A percentile compares a stretch with the other conserved stretches of the same genome.
phyloP scores from a whole-genome alignment of 2,797 vertebrate genomes.

The Manis javanica region DNA sequence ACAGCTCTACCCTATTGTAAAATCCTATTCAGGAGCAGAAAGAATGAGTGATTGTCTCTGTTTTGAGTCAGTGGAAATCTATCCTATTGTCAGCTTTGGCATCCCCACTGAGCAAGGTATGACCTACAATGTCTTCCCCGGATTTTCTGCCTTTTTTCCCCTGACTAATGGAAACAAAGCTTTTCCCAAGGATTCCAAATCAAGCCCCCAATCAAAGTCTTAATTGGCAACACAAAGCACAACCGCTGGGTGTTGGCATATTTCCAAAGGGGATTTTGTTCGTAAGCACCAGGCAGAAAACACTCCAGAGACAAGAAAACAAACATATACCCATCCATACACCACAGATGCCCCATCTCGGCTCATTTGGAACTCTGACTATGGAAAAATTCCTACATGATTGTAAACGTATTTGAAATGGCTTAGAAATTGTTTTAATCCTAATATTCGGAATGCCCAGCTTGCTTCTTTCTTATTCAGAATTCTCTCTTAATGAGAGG shows the following conservation, averaged over 20 bases:
- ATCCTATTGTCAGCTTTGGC: constrained; percentile 61
- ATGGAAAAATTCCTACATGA: not conserved
- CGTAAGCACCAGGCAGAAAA: constrained; percentile 77
- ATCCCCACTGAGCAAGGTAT: constrained; percentile 82
- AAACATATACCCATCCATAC: not conserved
- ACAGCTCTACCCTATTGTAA: constrained; percentile 68
- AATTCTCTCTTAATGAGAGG: constrained; percentile 35
- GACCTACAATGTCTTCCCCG: constrained; percentile 61
- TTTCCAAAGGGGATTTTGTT: constrained; percentile 80
- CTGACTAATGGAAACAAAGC: constrained; percentile 81
- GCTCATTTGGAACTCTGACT: not conserved
- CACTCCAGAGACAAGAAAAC: constrained; percentile 63
- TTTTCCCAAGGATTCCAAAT: constrained; percentile 74
- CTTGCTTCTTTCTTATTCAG: not conserved
- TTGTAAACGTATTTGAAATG: constrained; percentile 46
- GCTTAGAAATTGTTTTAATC: constrained; percentile 34
- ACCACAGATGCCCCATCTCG: not conserved
- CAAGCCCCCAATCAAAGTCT: constrained; percentile 73
- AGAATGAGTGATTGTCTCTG: constrained; percentile 76
- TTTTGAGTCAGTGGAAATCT: constrained; percentile 66
- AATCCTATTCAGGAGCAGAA: constrained; percentile 44
- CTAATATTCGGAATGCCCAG: not conserved
- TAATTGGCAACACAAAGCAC: constrained; percentile 83
- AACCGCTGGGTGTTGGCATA: constrained; percentile 64
- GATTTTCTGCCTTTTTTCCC: not conserved